Percentiles rank a stretch among this genome's conserved stretches.
Conservation (phyloP, 2,888 invertebrate genomes). For the Oscheius sp. region DNA sequence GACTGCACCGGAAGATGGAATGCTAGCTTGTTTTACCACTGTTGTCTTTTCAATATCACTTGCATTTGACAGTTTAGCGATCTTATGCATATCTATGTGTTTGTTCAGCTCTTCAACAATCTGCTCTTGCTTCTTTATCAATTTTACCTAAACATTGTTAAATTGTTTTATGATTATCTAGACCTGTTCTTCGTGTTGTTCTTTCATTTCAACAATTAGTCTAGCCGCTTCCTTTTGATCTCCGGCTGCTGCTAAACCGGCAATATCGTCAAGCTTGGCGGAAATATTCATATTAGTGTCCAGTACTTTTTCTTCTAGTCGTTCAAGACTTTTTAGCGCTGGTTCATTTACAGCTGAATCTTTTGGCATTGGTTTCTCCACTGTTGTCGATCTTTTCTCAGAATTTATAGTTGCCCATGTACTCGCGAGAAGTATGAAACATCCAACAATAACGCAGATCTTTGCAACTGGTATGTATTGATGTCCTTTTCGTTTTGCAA, state of each 20-base stretch:
- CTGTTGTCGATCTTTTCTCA: conserved; percentile 49
- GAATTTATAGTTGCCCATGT: conserved; percentile 82
- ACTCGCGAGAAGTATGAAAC: conserved; percentile 87
- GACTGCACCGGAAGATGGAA: not conserved
- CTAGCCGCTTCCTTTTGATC: conserved; percentile 54
- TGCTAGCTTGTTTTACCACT: not conserved
- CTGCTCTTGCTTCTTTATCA: conserved; percentile 56
- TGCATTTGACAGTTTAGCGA: not conserved
- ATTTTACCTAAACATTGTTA: conserved; percentile 31
- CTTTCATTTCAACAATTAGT: conserved; percentile 54
- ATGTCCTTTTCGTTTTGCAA: conserved; percentile 4
- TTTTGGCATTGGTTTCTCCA: conserved; percentile 42
- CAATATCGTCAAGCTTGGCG: conserved; percentile 52
- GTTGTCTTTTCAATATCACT: not conserved
- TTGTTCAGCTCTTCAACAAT: conserved; percentile 56
- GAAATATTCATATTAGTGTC: conserved; percentile 60
- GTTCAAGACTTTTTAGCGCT: conserved; percentile 50
- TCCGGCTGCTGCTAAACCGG: conserved; percentile 51
- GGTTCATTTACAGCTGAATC: conserved; percentile 42
- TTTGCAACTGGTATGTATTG: conserved; percentile 21
- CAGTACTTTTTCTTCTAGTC: conserved; percentile 53
- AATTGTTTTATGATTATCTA: not conserved
- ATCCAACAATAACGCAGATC: conserved; percentile 81
- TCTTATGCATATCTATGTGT: conserved; percentile 42
- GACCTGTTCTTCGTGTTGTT: conserved; percentile 52